These are phyloP conservation scores for Rhinopomastus cyanomelas DNA, from an alignment of 2,113 vertebrate species.

Conservation along the genomic window DNA sequence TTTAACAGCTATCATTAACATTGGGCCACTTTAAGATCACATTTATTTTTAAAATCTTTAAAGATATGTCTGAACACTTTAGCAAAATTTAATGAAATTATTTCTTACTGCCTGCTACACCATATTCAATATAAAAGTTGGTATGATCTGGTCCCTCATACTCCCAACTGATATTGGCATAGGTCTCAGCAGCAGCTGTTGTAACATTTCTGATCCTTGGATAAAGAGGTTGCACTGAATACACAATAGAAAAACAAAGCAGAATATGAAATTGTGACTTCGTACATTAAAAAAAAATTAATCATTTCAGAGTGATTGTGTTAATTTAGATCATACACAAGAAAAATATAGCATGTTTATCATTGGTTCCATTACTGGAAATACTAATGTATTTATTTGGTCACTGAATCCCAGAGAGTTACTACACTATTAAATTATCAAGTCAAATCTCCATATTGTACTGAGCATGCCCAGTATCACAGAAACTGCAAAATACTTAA, in stretches of 20 bases:
- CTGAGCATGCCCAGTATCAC: neutral
- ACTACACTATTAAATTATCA: neutral
- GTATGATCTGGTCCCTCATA: slow-evolving; percentile 89
- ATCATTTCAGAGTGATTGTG: neutral
- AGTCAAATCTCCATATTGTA: neutral
- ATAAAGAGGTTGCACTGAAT: slow-evolving; percentile 80
- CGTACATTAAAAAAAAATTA: slow-evolving; percentile 1
- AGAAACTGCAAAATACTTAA: neutral
- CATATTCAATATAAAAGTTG: slow-evolving; percentile 93
- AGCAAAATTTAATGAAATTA: slow-evolving; percentile 66
- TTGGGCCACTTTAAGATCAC: neutral
- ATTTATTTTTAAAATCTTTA: slow-evolving; percentile 19
- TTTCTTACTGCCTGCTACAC: slow-evolving; percentile 91
- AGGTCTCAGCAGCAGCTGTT: slow-evolving; percentile 81
- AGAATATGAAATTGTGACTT: slow-evolving; percentile 65
- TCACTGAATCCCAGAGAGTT: slow-evolving; percentile 9
- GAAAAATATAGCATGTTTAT: neutral
- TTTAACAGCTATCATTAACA: slow-evolving; percentile 33
- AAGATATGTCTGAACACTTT: slow-evolving; percentile 51
- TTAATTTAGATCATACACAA: slow-evolving; percentile 9
- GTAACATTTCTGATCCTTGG: slow-evolving; percentile 88
- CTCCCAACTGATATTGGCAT: slow-evolving; percentile 92
- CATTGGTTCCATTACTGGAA: slow-evolving; percentile 20
- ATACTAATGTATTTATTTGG: neutral
- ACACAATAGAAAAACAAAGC: slow-evolving; percentile 82